A percentile compares a stretch with the other conserved stretches of the same genome.
Conservation (phyloP, 2,888 invertebrate species). For the Diadegma fenestrale region DNA sequence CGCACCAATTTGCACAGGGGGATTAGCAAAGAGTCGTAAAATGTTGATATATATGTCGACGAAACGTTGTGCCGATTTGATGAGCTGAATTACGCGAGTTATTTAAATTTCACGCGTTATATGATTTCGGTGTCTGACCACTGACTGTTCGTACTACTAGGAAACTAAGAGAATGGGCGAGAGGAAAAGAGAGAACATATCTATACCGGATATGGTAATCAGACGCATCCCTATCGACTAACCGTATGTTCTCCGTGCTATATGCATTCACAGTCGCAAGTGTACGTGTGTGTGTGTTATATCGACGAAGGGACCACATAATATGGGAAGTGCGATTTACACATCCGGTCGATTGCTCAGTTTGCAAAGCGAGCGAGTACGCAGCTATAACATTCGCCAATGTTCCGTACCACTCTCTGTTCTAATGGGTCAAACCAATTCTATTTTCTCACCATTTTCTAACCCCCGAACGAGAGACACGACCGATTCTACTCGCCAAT, state of each 20-base stretch:
- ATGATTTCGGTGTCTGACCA: conserved; percentile 44
- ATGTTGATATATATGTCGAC: conserved; percentile 6
- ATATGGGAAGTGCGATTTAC: conserved; percentile 58
- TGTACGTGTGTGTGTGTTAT: conserved; percentile 16
- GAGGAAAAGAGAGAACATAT: conserved; percentile 9
- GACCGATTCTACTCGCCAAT: not conserved
- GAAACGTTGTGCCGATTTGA: conserved; percentile 17
- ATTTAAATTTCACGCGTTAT: conserved; percentile 33
- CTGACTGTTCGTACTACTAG: conserved; percentile 39
- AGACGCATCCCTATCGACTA: conserved; percentile 59
- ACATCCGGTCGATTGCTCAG: conserved; percentile 61
- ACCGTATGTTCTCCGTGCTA: conserved; percentile 41
- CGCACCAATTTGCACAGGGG: not conserved
- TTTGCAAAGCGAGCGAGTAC: conserved; percentile 19
- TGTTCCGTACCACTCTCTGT: conserved; percentile 6
- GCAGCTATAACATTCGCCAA: conserved; percentile 5
- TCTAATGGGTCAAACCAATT: conserved; percentile 14
- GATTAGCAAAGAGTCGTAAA: not conserved
- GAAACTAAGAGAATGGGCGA: conserved; percentile 29
- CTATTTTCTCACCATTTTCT: conserved; percentile 32
- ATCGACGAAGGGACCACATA: conserved; percentile 36
- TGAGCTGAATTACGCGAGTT: conserved; percentile 19
- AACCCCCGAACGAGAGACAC: not conserved
- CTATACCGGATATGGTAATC: conserved; percentile 52
- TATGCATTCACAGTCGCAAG: conserved; percentile 9